Evolutionary conservation across 1,140 invertebrate species (phyloP), one percentile per base, ranked within the genome.

Genomic region (Aphelinus atriplicis): DNA sequence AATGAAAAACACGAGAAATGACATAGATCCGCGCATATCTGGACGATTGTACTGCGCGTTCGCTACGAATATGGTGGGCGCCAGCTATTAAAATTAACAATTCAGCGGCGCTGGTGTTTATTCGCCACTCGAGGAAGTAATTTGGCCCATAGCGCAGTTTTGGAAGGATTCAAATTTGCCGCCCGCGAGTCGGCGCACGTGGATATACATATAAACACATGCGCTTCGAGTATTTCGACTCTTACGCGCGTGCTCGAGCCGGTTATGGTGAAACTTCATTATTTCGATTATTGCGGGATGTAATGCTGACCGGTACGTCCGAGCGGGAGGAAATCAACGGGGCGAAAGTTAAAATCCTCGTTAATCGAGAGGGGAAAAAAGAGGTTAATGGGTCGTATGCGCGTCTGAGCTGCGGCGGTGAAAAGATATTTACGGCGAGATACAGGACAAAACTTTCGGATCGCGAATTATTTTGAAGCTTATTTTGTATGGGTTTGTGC

Each of bases 11-110:
- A 78, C 26, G 50, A 51, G 2, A 43, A 53, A 53, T 46, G 2
- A 51, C 75, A 76, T 73, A 80, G 77, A 78, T 80, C 78, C 70
- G 78, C 83, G 86, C 86, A 86, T 87, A 84, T 84, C 84, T 82
- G 80, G 81, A 78, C 81, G 83, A 83, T 85, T 85, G 80, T 83
- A 84, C 85, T 84, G 84, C 79, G 83, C 85, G 83, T 86, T 86
- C 82, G 83, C 84, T 83, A 83, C 77, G 67, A 80, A 26, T 26
- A 26, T 26, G 26, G 26, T 26, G 26, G 26, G 26, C 26, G 26
- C 26, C 26, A 26, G 26, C 26, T 26, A 26, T 78, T 77, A 71
- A 76, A 83, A 84, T 84, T 83, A 85, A 81, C 84, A 81, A 62
- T 83, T 83, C 79, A 78, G 64, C 79, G 9, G 46, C 56, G n/a